Evolutionary conservation across 2,797 vertebrate genomes (phyloP).

Genomic region (Ciconia nigra): DNA sequence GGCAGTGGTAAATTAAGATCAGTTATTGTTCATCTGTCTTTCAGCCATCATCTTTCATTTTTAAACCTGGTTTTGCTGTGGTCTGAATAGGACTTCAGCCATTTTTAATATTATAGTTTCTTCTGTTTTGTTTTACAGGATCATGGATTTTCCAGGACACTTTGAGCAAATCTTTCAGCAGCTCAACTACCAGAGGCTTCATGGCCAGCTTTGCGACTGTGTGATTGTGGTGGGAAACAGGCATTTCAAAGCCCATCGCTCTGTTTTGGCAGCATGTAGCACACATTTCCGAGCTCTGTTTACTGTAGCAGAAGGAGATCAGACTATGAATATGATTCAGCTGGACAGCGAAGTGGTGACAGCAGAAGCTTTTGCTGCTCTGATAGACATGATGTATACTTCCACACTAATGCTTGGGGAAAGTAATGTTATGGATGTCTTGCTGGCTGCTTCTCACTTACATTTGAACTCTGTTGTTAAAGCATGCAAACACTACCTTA

Average conservation of each 20-base stretch:
- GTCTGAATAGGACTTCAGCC: neutral
- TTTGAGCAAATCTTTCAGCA: constrained; percentile 98
- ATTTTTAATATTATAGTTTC: neutral
- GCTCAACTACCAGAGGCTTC: constrained; percentile 94
- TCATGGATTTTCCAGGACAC: constrained; percentile 98
- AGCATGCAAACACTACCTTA: constrained; percentile 98
- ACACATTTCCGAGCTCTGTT: constrained; percentile 96
- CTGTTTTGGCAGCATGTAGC: constrained; percentile 94
- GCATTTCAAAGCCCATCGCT: constrained; percentile 96
- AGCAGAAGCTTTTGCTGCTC: constrained; percentile 92
- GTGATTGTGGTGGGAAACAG: constrained; percentile 94
- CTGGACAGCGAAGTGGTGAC: constrained; percentile 98
- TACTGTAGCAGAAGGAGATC: constrained; percentile 91
- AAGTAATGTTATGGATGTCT: constrained; percentile 97
- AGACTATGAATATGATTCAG: constrained; percentile 96
- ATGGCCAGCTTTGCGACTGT: constrained; percentile 95
- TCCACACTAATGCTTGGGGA: constrained; percentile 97
- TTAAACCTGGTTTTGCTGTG: neutral
- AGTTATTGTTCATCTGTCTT: neutral
- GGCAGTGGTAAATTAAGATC: neutral
- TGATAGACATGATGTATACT: constrained; percentile 99
- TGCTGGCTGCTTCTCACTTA: constrained; percentile 94
- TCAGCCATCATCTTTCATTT: neutral
- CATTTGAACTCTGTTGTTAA: constrained; percentile 97
- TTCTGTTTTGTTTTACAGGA: constrained; percentile 64